Evolutionary conservation across 2,113 vertebrate species (phyloP).

Genomic region (Thermophis baileyi): DNA sequence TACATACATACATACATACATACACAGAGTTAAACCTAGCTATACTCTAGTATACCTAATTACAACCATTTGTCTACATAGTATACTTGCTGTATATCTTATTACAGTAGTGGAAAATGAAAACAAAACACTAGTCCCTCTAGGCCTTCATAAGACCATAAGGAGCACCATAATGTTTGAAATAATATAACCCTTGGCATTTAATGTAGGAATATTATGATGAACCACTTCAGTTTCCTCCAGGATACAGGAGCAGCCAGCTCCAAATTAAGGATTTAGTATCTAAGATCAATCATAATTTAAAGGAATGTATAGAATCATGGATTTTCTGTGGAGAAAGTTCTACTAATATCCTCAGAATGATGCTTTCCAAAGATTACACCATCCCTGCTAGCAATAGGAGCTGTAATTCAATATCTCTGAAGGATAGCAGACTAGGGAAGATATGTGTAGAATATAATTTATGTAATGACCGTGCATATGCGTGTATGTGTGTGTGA

Average conservation of each 20-base stretch:
- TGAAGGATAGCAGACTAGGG: neutral
- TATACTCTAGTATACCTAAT: neutral
- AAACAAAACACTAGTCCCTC: neutral
- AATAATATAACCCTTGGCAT: neutral
- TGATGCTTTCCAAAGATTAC: neutral
- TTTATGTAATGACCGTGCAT: neutral
- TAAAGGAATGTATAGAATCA: neutral
- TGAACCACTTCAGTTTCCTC: neutral
- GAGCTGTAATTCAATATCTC: neutral
- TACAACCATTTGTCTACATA: neutral
- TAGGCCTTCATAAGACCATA: neutral
- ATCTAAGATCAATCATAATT: neutral
- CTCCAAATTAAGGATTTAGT: neutral
- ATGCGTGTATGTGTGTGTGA: fast-evolving
- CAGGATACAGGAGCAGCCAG: neutral
- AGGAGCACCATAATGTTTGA: neutral
- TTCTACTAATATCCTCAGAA: neutral
- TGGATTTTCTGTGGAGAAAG: neutral
- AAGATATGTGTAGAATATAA: neutral
- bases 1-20: too few species aligned
- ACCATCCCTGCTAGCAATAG: neutral
- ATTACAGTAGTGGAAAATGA: neutral
- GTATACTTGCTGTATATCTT: neutral
- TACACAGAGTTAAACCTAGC: neutral
- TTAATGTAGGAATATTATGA: neutral